Percentiles rank a stretch among this genome's conserved stretches.
Evolutionary conservation across 2,888 invertebrate species (phyloP).

Genomic region (Listrodromus nycthemerus): DNA sequence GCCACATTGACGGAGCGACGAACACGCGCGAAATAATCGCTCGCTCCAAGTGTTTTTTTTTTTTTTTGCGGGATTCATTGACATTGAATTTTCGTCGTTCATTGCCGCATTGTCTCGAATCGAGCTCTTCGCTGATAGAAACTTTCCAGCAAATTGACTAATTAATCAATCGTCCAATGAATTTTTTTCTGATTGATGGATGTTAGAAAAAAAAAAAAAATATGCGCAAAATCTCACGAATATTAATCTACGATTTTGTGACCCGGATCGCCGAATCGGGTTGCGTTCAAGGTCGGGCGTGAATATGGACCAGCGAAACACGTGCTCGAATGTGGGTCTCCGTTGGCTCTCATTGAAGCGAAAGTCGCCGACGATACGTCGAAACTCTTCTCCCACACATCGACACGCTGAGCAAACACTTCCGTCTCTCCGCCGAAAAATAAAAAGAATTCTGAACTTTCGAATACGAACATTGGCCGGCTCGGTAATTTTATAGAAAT

Average conservation of each 20-base stretch:
- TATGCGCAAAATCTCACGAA: neutral
- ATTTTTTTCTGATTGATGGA: constrained; percentile 32
- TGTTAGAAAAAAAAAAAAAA: neutral
- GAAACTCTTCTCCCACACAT: constrained; percentile 38
- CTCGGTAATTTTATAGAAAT: constrained; percentile 1
- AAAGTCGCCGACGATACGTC: constrained; percentile 44
- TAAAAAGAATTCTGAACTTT: constrained; percentile 42
- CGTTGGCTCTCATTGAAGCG: constrained; percentile 27
- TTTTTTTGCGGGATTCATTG: too few species aligned
- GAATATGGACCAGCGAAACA: constrained; percentile 13
- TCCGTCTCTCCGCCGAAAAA: neutral
- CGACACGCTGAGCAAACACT: neutral
- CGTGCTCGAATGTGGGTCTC: constrained; percentile 41
- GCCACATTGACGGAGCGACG: constrained; percentile 45
- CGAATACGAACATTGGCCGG: constrained; percentile 35
- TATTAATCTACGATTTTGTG: neutral
- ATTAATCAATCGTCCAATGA: neutral
- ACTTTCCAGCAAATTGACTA: constrained; percentile 9
- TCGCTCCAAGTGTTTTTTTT: neutral
- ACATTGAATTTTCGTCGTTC: neutral
- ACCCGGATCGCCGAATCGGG: constrained; percentile 27
- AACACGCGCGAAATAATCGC: constrained; percentile 2
- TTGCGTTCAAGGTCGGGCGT: constrained; percentile 41
- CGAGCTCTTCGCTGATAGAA: constrained; percentile 6
- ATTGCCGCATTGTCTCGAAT: neutral